Conservation (phyloP, 2,888 invertebrate genomes). For the Zaprionus lineosus region DNA sequence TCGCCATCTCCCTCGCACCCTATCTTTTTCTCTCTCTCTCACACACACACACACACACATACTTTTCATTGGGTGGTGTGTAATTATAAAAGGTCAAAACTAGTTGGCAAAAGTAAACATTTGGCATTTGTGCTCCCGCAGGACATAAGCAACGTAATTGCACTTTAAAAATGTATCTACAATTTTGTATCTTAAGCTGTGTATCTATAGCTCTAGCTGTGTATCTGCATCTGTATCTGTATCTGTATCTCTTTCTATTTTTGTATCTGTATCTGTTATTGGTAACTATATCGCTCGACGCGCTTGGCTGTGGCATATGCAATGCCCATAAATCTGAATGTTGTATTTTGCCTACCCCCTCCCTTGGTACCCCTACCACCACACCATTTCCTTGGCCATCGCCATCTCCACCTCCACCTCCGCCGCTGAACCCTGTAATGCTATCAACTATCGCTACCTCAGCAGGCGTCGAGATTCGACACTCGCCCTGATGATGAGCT, state of each 20-base stretch:
- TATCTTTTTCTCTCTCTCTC: too few species aligned
- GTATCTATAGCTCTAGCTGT: constrained; percentile 32
- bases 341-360: neutral
- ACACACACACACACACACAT: too few species aligned
- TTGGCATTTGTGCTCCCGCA: constrained; percentile 73
- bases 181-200: constrained; percentile 8
- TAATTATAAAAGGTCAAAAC: constrained; percentile 67
- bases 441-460: constrained; percentile 18
- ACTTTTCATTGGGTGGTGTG: constrained; percentile 12
- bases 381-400: too few species aligned
- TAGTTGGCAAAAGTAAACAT: constrained; percentile 63
- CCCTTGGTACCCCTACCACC: neutral
- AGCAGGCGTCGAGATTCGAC: constrained; percentile 60
- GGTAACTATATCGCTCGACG: constrained; percentile 61
- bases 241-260: neutral
- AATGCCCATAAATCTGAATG: constrained; percentile 60
- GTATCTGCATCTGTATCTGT: constrained; percentile 1
- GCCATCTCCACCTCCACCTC: too few species aligned
- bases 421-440: too few species aligned
- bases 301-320: constrained; percentile 65
- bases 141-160: constrained; percentile 50
- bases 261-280: constrained; percentile 50
- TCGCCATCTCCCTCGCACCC: too few species aligned
- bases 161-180: constrained; percentile 32
- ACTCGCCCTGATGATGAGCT: constrained; percentile 72